Percentiles rank a stretch among this genome's conserved stretches.
These are phyloP conservation scores for Onychomys leucogaster DNA, from an alignment of 2,797 vertebrate genomes.

Conservation along the genomic window DNA sequence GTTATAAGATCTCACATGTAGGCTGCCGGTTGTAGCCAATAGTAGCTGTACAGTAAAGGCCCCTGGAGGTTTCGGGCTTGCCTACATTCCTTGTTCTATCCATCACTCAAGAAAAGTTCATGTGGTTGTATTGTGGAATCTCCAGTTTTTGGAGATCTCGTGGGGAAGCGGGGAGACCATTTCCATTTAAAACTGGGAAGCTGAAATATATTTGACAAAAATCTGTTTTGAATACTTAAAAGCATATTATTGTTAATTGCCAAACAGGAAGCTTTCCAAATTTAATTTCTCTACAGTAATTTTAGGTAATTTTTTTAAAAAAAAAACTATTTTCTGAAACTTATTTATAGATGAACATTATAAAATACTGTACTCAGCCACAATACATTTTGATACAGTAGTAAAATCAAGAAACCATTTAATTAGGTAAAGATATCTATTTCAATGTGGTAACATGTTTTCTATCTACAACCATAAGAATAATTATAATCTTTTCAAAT, in stretches of 20 bases:
- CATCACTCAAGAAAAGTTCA: constrained; percentile 73
- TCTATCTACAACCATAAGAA: neutral
- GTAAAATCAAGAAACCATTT: neutral
- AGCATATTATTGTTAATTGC: neutral
- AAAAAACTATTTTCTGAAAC: constrained; percentile 27
- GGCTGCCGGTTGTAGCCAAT: constrained; percentile 74
- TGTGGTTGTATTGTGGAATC: neutral
- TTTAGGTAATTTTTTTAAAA: neutral
- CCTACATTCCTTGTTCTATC: constrained; percentile 78
- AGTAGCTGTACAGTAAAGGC: constrained; percentile 77
- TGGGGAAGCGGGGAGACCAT: neutral
- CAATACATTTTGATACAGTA: neutral
- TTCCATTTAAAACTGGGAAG: constrained; percentile 24
- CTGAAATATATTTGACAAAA: neutral
- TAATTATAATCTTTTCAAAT: neutral
- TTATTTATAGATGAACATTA: neutral
- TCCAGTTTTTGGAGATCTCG: neutral
- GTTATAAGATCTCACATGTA: constrained; percentile 79
- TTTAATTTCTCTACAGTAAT: neutral
- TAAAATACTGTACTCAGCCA: constrained; percentile 6
- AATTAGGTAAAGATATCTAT: neutral
- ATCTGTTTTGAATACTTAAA: neutral
- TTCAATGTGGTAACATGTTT: neutral
- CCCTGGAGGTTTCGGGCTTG: constrained; percentile 67
- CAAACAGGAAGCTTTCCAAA: neutral